Conservation (phyloP, 1,140 invertebrate species). For the Bombus breviceps region DNA sequence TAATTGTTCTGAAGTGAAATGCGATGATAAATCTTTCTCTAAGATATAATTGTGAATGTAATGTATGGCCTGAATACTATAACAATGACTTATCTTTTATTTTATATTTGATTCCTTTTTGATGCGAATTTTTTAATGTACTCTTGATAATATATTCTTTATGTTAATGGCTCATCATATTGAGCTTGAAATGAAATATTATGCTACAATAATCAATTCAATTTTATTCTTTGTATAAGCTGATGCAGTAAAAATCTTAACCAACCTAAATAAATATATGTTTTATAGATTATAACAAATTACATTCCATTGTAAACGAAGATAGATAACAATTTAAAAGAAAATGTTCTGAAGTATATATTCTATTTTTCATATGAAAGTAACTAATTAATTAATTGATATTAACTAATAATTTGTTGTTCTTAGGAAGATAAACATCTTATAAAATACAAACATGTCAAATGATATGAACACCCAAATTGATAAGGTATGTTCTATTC, state of each 20-base stretch:
- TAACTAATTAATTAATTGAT: not conserved
- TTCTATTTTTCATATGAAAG: not conserved
- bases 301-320: not conserved
- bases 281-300: not conserved
- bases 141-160: not conserved
- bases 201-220: not conserved
- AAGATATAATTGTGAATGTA: not conserved
- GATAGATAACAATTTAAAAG: not conserved
- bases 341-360: not conserved
- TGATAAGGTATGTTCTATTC: conserved; percentile 73
- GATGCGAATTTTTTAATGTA: not conserved
- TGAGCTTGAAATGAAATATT: not conserved
- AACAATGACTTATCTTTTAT: not conserved
- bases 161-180: not conserved
- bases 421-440: conserved; percentile 26
- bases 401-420: not conserved
- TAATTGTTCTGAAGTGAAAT: not conserved
- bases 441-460: conserved; percentile 72
- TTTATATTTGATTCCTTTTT: not conserved
- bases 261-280: not conserved
- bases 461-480: conserved; percentile 76
- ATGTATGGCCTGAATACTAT: not conserved
- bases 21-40: not conserved
- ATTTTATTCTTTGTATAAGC: not conserved
- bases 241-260: not conserved